A percentile compares a stretch with the other conserved stretches of the same genome.
These are phyloP conservation scores for Botia almorhae DNA, from an alignment of 2,797 vertebrate species.

Conservation along the genomic window DNA sequence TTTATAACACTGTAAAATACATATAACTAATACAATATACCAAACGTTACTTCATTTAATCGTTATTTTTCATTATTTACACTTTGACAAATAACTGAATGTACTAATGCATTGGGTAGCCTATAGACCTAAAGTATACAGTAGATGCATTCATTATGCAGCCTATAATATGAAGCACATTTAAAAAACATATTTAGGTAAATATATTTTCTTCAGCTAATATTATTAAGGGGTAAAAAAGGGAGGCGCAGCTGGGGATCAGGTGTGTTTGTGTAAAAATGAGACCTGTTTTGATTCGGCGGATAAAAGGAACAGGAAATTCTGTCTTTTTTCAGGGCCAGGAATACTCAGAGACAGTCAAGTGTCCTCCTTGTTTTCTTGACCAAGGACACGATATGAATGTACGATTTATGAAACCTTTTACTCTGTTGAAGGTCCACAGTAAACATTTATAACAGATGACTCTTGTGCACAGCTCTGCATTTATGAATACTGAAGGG, in stretches of 20 bases:
- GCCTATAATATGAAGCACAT: too few relatives aligned
- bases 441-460: background rate
- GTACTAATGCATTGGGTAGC: too few relatives aligned
- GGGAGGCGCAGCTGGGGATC: background rate
- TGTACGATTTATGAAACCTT: background rate
- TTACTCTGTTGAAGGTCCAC: background rate
- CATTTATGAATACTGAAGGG: background rate
- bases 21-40: background rate
- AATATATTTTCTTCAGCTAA: background rate
- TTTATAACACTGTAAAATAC: background rate
- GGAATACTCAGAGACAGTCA: background rate
- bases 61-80: background rate
- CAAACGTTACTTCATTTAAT: background rate
- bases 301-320: background rate
- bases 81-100: background rate
- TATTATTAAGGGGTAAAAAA: conserved; percentile 1
- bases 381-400: background rate
- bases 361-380: background rate
- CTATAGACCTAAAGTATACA: too few relatives aligned
- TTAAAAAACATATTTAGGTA: background rate
- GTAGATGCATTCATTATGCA: too few relatives aligned
- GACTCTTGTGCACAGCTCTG: background rate
- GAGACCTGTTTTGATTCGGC: conserved; percentile 13
- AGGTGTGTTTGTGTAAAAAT: background rate
- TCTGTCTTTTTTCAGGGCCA: background rate